These are phyloP conservation scores for Varanus komodoensis DNA, from an alignment of 2,113 vertebrate species.

Conservation along the genomic window DNA sequence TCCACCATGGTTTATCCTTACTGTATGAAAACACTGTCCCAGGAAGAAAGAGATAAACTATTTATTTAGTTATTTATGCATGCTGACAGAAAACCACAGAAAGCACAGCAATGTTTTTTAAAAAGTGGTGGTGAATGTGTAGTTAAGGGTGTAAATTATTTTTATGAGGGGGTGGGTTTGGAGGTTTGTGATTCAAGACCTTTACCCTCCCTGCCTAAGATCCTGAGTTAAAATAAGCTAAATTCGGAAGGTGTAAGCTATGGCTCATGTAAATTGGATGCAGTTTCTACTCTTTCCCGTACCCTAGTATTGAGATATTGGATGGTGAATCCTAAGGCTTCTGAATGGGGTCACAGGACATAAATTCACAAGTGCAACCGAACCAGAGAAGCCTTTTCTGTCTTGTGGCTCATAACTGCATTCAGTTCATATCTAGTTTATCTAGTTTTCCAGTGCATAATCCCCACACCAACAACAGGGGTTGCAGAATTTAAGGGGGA, in stretches of 20 bases:
- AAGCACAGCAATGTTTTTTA: neutral
- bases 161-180: neutral
- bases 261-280: neutral
- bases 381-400: neutral
- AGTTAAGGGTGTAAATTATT: neutral
- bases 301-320: neutral
- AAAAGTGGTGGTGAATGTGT: neutral
- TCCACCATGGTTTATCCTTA: neutral
- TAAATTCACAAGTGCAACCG: neutral
- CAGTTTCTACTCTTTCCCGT: neutral
- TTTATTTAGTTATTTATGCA: neutral
- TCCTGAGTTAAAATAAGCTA: neutral
- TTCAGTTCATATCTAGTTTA: neutral
- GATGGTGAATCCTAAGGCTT: neutral
- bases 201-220: neutral
- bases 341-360: too few relatives aligned
- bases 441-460: neutral
- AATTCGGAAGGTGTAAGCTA: neutral
- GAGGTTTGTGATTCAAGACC: neutral
- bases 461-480: neutral
- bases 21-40: neutral
- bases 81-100: neutral
- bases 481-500: neutral
- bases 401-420: neutral
- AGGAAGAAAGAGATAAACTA: neutral